Percentiles rank a stretch among this genome's conserved stretches.
Conservation (phyloP, 2,797 vertebrate genomes). For the Chromis chromis region DNA sequence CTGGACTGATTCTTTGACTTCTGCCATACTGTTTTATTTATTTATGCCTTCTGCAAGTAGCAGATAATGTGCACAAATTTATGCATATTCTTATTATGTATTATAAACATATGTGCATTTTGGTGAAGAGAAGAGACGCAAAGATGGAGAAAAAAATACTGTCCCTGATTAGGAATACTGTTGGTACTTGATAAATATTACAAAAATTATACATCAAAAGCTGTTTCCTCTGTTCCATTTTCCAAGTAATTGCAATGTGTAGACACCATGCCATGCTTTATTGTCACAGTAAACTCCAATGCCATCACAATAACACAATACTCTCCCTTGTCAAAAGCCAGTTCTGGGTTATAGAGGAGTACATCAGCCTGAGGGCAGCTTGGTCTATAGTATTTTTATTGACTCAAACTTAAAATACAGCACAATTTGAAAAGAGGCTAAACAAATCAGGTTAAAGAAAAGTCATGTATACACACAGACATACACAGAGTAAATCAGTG, state of each 20-base stretch:
- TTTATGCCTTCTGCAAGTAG: not conserved
- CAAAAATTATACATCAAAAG: no score
- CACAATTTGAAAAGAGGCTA: not conserved
- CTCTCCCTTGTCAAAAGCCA: not conserved
- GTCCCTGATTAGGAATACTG: not conserved
- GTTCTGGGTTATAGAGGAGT: not conserved
- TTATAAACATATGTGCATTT: no score
- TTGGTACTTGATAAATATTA: not conserved
- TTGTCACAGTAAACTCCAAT: slow-evolving; percentile 11
- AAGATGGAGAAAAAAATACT: not conserved
- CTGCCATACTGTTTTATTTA: not conserved
- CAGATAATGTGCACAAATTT: not conserved
- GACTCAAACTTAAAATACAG: not conserved
- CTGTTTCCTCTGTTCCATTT: not conserved
- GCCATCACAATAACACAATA: slow-evolving; percentile 1
- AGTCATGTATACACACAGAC: not conserved
- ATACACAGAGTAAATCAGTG: not conserved
- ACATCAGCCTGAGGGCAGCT: not conserved
- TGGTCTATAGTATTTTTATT: not conserved
- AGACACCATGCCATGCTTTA: not conserved
- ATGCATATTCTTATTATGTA: not conserved
- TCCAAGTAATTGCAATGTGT: not conserved
- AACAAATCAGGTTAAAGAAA: not conserved
- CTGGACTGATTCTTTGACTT: not conserved
- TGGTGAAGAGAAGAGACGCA: not conserved